These are phyloP conservation scores for Andrena marginata DNA, from an alignment of 2,888 invertebrate species.

Conservation along the genomic window DNA sequence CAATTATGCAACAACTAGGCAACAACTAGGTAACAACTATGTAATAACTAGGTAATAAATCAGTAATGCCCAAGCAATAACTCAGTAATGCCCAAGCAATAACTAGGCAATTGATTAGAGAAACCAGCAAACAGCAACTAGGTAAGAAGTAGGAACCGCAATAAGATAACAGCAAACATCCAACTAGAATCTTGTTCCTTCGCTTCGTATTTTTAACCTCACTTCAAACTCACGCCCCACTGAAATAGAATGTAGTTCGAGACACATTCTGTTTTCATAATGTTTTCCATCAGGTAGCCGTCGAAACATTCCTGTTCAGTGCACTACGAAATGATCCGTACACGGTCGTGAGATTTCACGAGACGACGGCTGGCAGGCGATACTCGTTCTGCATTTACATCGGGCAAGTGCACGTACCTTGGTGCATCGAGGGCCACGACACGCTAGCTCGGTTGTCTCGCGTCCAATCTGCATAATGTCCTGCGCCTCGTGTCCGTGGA, in stretches of 20 bases:
- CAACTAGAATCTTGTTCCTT: no score
- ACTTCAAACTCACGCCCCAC: not conserved
- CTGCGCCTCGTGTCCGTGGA: not conserved
- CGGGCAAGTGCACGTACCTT: not conserved
- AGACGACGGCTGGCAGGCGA: not conserved
- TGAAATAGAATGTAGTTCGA: no score
- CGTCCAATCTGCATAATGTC: slow-evolving; percentile 32
- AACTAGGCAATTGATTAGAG: no score
- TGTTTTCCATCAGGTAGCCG: not conserved
- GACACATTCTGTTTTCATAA: not conserved
- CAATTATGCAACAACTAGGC: no score
- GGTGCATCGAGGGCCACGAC: slow-evolving; percentile 10
- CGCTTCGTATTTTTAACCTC: not conserved
- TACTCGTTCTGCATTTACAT: slow-evolving; percentile 2
- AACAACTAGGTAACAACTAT: no score
- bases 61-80: no score
- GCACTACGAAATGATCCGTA: not conserved
- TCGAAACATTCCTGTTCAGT: not conserved
- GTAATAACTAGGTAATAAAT: no score
- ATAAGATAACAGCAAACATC: no score
- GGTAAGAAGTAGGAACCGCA: no score
- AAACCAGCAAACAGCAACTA: no score
- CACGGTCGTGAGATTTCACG: not conserved
- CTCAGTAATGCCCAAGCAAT: no score
- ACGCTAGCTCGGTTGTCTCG: slow-evolving; percentile 5